Percentiles rank a stretch among this genome's conserved stretches.
Evolutionary conservation across 2,797 vertebrate species (phyloP).

Genomic region (Mastacembelus armatus): DNA sequence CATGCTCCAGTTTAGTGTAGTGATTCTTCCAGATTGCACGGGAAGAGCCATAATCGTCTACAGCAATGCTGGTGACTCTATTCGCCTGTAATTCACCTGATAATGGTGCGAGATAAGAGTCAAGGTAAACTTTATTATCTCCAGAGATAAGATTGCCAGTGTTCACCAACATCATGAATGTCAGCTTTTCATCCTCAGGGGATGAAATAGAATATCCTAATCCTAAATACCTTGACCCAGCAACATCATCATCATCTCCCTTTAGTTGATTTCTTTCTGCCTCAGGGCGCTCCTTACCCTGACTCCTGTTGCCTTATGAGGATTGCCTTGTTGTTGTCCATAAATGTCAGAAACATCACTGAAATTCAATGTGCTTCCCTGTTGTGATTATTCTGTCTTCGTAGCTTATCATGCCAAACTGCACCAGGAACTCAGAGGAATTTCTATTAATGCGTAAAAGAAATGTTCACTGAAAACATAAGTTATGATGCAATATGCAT

Average conservation of each 20-base stretch:
- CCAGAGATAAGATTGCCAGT: too few species aligned
- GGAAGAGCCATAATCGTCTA: too few species aligned
- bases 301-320: background rate
- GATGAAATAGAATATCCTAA: conserved; percentile 20
- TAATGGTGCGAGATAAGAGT: too few species aligned
- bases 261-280: conserved; percentile 10
- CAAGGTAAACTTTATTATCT: too few species aligned
- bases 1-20: background rate
- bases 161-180: too few species aligned
- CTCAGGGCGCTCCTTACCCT: conserved; percentile 9
- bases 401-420: conserved; percentile 1
- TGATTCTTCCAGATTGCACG: background rate
- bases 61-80: too few species aligned
- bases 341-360: background rate
- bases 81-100: too few species aligned
- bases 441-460: conserved; percentile 56
- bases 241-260: background rate
- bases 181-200: background rate
- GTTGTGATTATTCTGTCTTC: conserved; percentile 25
- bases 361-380: background rate
- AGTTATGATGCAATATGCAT: conserved; percentile 65
- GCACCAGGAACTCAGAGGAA: conserved; percentile 32
- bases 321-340: conserved; percentile 9
- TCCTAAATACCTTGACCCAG: background rate
- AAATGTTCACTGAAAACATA: conserved; percentile 55